phyloP scores from a whole-genome alignment of 1,140 invertebrate genomes.

The Apis florea region DNA sequence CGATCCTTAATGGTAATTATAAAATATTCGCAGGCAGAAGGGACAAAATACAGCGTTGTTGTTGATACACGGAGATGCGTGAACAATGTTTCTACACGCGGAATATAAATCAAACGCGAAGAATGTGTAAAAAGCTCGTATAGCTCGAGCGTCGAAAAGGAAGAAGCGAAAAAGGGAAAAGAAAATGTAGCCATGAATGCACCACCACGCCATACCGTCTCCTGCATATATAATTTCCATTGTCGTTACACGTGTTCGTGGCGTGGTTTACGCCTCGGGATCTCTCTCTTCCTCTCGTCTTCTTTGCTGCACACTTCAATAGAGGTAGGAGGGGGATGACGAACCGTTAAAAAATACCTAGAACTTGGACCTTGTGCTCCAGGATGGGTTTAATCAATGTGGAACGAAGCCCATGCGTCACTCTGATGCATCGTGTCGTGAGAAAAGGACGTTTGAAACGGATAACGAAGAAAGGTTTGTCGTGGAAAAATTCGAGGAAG shows the following conservation, averaged over 20 bases:
- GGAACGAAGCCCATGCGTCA: background rate
- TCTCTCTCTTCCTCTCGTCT: background rate
- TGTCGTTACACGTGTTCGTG: slow-evolving; percentile 67
- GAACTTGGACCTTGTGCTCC: background rate
- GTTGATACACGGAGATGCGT: slow-evolving; percentile 52
- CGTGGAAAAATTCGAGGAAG: background rate
- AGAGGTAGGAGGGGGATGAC: background rate
- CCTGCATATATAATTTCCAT: slow-evolving; percentile 71
- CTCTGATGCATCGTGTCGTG: background rate
- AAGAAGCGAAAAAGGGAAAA: slow-evolving; percentile 13
- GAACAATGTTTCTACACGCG: slow-evolving; percentile 61
- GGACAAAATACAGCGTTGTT: slow-evolving; percentile 1
- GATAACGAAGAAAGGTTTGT: background rate
- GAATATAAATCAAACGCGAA: slow-evolving; percentile 71
- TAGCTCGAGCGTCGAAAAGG: slow-evolving; percentile 11
- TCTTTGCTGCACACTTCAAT: background rate
- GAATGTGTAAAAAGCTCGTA: slow-evolving; percentile 40
- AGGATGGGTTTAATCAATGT: background rate
- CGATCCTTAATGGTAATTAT: slow-evolving; percentile 7
- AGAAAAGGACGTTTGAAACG: background rate
- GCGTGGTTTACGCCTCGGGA: slow-evolving; percentile 12
- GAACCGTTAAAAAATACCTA: background rate
- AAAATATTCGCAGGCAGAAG: slow-evolving; percentile 4
- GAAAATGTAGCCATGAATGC: slow-evolving; percentile 38
- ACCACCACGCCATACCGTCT: slow-evolving; percentile 60